Percentiles rank a stretch among this genome's conserved stretches.
These are phyloP conservation scores for Triplophysa siluroides DNA, from an alignment of 2,113 vertebrate genomes.

Conservation along the genomic window DNA sequence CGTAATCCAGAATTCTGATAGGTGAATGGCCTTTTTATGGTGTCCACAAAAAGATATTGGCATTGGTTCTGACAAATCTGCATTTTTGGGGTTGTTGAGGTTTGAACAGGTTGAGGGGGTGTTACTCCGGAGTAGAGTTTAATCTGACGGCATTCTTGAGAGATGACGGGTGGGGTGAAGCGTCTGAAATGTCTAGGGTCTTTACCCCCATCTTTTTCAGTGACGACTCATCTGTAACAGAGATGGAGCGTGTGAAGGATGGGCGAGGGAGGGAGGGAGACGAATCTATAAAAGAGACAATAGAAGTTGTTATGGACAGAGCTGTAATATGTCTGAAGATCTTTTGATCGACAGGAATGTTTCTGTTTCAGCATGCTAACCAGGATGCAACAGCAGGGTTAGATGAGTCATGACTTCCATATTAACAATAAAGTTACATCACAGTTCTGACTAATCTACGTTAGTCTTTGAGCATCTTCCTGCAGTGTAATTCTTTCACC, in stretches of 20 bases:
- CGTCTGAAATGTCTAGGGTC: conserved; percentile 56
- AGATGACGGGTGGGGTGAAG: conserved; percentile 39
- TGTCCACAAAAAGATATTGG: not conserved
- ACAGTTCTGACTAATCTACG: conserved; percentile 58
- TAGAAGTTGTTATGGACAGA: not conserved
- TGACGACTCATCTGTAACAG: conserved; percentile 72
- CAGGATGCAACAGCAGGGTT: not conserved
- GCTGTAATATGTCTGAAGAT: conserved; percentile 62
- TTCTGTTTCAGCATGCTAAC: conserved; percentile 42
- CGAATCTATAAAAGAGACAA: conserved; percentile 31
- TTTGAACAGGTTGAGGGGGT: not conserved
- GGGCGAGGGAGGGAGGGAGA: conserved; percentile 51
- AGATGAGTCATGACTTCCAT: conserved; percentile 49
- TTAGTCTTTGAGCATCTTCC: conserved; percentile 57
- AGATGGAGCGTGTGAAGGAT: conserved; percentile 70
- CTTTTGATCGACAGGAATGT: conserved; percentile 54
- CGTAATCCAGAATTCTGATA: not conserved
- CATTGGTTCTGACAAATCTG: conserved; percentile 19
- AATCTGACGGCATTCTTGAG: conserved; percentile 58
- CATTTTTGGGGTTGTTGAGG: not conserved
- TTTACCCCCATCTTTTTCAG: conserved; percentile 74
- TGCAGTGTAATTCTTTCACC: conserved; percentile 59
- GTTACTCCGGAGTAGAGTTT: conserved; percentile 70
- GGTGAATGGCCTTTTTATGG: not conserved
- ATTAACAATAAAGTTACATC: conserved; percentile 47